A percentile compares a stretch with the other conserved stretches of the same genome.
Conservation (phyloP, 2,797 vertebrate species). For the Sebastes miniatus region DNA sequence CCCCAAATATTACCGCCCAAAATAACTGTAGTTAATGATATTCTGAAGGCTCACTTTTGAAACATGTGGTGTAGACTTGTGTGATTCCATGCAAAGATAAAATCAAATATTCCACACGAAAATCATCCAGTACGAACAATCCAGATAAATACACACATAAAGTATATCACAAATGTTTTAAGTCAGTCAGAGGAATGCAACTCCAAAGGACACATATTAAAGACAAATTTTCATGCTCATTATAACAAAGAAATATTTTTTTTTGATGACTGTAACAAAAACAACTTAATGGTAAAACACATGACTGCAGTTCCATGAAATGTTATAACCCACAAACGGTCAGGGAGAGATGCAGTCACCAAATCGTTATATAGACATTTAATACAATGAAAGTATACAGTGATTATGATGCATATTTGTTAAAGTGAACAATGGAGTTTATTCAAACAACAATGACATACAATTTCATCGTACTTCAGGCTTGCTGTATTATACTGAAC, state of each 20-base stretch:
- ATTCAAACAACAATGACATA: slow-evolving; percentile 6
- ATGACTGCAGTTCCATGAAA: slow-evolving; percentile 14
- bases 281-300: neutral
- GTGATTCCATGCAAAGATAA: slow-evolving; percentile 15
- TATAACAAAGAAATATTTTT: neutral
- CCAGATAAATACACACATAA: slow-evolving; percentile 2
- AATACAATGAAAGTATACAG: neutral
- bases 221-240: slow-evolving; percentile 5
- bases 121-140: slow-evolving; percentile 15
- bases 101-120: neutral
- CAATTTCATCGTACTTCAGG: neutral
- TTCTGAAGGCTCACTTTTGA: neutral
- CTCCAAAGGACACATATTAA: neutral
- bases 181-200: slow-evolving; percentile 8
- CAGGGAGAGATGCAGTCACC: slow-evolving; percentile 9
- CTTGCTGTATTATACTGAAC: neutral
- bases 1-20: neutral
- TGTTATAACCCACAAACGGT: neutral
- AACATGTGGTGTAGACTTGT: slow-evolving; percentile 4
- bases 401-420: slow-evolving; percentile 13
- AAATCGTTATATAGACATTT: slow-evolving; percentile 8
- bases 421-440: neutral
- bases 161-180: neutral
- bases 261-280: neutral
- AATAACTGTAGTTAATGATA: neutral